These are phyloP conservation scores for Eumerus sabulonum DNA, from an alignment of 2,888 invertebrate genomes.

Conservation along the genomic window DNA sequence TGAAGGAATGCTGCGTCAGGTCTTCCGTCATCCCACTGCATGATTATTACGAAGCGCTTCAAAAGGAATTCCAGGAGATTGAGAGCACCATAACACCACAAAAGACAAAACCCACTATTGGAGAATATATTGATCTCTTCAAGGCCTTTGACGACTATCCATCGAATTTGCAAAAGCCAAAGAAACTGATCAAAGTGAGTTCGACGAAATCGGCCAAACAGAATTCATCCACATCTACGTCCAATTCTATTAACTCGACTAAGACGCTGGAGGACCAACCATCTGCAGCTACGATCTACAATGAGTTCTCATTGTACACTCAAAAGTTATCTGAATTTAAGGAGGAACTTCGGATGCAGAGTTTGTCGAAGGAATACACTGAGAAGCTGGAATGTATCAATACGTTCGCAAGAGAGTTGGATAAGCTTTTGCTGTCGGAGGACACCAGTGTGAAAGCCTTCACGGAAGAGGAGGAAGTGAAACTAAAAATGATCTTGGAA, in stretches of 20 bases:
- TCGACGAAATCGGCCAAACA: constrained; percentile 62
- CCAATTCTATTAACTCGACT: constrained; percentile 49
- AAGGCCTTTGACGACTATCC: constrained; percentile 75
- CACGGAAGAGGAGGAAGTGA: constrained; percentile 70
- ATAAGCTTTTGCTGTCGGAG: constrained; percentile 72
- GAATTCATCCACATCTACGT: constrained; percentile 29
- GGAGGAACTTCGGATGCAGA: constrained; percentile 66
- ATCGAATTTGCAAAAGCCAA: constrained; percentile 72
- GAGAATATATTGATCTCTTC: constrained; percentile 73
- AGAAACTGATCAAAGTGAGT: constrained; percentile 70
- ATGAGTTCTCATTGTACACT: constrained; percentile 73
- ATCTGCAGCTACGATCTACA: constrained; percentile 70
- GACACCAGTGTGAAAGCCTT: constrained; percentile 70
- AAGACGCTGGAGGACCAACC: constrained; percentile 65
- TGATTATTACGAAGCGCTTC: constrained; percentile 71
- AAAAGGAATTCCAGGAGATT: constrained; percentile 70
- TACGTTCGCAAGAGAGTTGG: constrained; percentile 73
- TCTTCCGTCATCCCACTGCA: constrained; percentile 71
- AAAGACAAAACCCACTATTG: constrained; percentile 67
- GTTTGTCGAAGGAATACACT: constrained; percentile 67
- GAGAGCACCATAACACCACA: constrained; percentile 66
- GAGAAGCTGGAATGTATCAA: constrained; percentile 71
- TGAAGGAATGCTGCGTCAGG: constrained; percentile 71
- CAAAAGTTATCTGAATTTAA: constrained; percentile 70
- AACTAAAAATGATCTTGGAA: constrained; percentile 70